phyloP scores from a whole-genome alignment of 2,888 invertebrate species.

The Sinhomidia bicolor region DNA sequence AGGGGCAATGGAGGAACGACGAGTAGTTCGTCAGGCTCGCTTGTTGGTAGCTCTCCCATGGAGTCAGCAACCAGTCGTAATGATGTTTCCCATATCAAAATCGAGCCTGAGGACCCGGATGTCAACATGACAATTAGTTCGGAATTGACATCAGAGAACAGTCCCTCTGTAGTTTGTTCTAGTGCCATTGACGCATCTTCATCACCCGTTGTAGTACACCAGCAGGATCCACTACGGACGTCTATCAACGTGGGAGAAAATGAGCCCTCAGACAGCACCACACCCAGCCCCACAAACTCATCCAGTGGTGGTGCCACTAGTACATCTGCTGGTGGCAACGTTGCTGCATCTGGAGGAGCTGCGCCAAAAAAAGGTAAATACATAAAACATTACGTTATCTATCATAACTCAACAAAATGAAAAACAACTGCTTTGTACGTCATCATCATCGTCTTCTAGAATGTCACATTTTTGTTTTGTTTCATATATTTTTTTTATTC shows the following conservation, averaged over 20 bases:
- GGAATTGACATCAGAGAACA: constrained; percentile 63
- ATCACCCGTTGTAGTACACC: constrained; percentile 56
- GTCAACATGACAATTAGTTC: constrained; percentile 55
- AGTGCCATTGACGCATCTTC: constrained; percentile 65
- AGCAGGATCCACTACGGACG: constrained; percentile 48
- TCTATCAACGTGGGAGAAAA: constrained; percentile 42
- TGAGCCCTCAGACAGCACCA: constrained; percentile 73
- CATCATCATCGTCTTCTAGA: not conserved
- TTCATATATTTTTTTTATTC: no score
- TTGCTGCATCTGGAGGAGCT: constrained; percentile 47
- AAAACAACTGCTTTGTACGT: not conserved
- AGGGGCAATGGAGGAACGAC: constrained; percentile 59
- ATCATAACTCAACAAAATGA: not conserved
- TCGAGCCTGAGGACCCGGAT: constrained; percentile 73
- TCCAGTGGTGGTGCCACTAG: constrained; percentile 49
- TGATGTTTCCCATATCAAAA: constrained; percentile 73
- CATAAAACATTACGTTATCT: not conserved
- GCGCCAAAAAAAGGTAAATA: constrained; percentile 64
- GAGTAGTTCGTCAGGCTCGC: constrained; percentile 38
- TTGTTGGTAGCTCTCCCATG: constrained; percentile 65
- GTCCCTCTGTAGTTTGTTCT: constrained; percentile 71
- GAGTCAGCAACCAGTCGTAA: constrained; percentile 57
- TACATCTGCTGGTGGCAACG: not conserved
- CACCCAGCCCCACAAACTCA: constrained; percentile 61
- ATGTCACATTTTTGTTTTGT: no score